Percentiles rank a stretch among this genome's conserved stretches.
Conservation (phyloP, 53 echinoderm and acorn worm genomes). For the Echinarachnius parma region DNA sequence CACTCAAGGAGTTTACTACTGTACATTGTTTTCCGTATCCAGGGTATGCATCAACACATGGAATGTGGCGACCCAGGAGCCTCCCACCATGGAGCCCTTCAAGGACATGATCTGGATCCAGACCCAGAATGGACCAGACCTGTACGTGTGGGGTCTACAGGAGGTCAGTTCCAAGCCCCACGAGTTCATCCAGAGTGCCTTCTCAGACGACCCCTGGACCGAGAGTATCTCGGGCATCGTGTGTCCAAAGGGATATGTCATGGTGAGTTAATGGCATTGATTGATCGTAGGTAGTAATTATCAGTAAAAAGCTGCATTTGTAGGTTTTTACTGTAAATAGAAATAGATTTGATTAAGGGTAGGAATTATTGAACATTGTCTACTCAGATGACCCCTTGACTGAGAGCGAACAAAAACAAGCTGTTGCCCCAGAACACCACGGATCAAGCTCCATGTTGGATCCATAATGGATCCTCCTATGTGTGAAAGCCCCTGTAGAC, state of each 20-base stretch:
- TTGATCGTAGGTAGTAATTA: too few relatives aligned
- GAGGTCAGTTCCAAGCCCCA: conserved; percentile 97
- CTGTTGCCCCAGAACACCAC: too few relatives aligned
- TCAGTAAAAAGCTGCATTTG: too few relatives aligned
- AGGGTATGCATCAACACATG: conserved; percentile 85
- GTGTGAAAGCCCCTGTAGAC: too few relatives aligned
- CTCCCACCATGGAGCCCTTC: conserved; percentile 58
- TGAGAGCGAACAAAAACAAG: too few relatives aligned
- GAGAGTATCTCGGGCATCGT: conserved; percentile 68
- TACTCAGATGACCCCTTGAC: too few relatives aligned
- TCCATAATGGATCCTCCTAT: too few relatives aligned
- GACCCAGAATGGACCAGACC: conserved; percentile 70
- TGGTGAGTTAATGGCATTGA: conserved; percentile 55
- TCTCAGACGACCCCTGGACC: conserved; percentile 95
- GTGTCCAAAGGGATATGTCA: conserved; percentile 74
- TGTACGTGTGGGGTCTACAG: conserved; percentile 79
- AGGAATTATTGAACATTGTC: too few relatives aligned
- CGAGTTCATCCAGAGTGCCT: conserved; percentile 78
- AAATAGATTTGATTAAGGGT: too few relatives aligned
- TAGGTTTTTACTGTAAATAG: too few relatives aligned
- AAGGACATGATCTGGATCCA: conserved; percentile 79
- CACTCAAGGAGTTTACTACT: too few relatives aligned
- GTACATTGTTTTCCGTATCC: not conserved
- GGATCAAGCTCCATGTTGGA: too few relatives aligned
- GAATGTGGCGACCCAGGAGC: conserved; percentile 87